Conservation (phyloP, 2,113 vertebrate genomes). For the Willisornis vidua region DNA sequence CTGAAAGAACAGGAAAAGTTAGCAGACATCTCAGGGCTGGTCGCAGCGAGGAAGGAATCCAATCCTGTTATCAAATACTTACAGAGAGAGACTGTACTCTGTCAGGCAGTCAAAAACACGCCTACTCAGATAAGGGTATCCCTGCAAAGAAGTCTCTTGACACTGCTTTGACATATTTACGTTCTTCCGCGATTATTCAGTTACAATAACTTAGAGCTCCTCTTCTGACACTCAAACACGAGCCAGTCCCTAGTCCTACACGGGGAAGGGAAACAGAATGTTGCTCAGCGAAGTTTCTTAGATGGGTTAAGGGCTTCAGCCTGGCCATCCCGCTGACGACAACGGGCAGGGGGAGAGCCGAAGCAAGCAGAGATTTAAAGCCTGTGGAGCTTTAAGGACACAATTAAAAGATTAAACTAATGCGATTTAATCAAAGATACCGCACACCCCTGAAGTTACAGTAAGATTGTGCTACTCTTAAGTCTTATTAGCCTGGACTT, state of each 20-base stretch:
- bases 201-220: background rate
- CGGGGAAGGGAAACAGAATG: background rate
- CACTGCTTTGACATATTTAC: constrained; percentile 61
- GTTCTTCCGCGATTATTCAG: constrained; percentile 5
- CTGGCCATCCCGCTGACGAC: background rate
- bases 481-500: background rate
- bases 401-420: background rate
- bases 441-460: background rate
- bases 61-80: constrained; percentile 18
- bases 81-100: constrained; percentile 37
- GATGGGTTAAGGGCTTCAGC: background rate
- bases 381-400: background rate
- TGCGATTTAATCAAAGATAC: background rate
- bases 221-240: background rate
- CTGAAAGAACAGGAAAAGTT: background rate
- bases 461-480: background rate
- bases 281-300: background rate
- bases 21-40: background rate
- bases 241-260: background rate
- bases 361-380: background rate
- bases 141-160: constrained; percentile 59
- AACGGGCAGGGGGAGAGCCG: background rate
- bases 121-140: constrained; percentile 63
- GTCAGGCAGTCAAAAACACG: constrained; percentile 48
- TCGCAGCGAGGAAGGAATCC: background rate